Conservation (phyloP, 2,888 invertebrate genomes). For the Lordiphosa andalusiaca region DNA sequence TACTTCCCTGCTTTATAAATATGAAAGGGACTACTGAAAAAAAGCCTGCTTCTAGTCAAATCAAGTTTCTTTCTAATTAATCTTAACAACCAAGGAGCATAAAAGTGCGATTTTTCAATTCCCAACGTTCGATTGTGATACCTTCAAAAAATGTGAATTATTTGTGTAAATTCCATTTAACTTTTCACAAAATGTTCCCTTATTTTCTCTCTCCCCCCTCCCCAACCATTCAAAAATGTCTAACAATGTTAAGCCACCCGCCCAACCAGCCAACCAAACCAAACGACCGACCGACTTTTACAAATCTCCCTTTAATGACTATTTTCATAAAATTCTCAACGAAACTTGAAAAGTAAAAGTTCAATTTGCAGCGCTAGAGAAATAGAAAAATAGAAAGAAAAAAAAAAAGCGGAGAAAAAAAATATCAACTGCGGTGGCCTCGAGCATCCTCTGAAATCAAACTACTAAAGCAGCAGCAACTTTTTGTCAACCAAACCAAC, state of each 20-base stretch:
- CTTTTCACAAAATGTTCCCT: no score
- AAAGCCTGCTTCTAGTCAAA: no score
- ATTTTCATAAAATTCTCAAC: slow-evolving; percentile 24
- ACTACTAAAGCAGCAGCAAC: slow-evolving; percentile 52
- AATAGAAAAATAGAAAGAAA: neutral
- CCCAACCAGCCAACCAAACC: neutral
- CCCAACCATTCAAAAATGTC: neutral
- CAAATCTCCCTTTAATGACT: slow-evolving; percentile 29
- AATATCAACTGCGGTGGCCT: slow-evolving; percentile 29
- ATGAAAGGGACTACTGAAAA: no score
- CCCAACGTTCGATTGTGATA: no score
- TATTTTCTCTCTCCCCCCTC: no score
- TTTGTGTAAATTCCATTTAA: no score
- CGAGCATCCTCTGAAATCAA: slow-evolving; percentile 50
- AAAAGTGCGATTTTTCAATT: no score
- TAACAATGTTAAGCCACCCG: slow-evolving; percentile 5
- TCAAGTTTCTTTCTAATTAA: no score
- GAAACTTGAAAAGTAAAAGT: slow-evolving; percentile 55
- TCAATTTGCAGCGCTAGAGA: slow-evolving; percentile 38
- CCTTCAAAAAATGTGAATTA: no score
- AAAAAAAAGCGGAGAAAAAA: neutral
- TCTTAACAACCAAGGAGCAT: no score
- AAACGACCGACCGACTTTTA: slow-evolving; percentile 10
- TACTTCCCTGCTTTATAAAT: no score
- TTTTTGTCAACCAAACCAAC: slow-evolving; percentile 51